Conservation (phyloP, 92 coral and sea anemone species). For the Nematostella vectensis region DNA sequence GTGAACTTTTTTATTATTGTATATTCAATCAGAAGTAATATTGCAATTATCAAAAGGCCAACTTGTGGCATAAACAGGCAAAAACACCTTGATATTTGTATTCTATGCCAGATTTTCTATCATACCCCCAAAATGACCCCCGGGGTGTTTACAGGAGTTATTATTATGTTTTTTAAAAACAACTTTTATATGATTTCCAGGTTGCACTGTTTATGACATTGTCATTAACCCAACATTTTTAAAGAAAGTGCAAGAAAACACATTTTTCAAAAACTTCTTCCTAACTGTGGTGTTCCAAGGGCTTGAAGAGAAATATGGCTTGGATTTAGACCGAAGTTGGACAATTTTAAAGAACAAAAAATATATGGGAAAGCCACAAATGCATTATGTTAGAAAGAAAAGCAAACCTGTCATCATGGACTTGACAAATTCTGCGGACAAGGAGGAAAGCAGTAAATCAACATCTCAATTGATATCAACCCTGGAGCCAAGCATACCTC, state of each 20-base stretch:
- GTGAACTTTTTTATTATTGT: too few relatives aligned
- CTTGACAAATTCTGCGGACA: conserved; percentile 27
- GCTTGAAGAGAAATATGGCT: conserved; percentile 75
- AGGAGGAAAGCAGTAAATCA: neutral
- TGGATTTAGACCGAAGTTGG: conserved; percentile 68
- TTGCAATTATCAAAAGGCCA: too few relatives aligned
- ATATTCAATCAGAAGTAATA: too few relatives aligned
- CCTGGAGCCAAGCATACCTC: conserved; percentile 1
- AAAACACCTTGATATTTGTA: too few relatives aligned
- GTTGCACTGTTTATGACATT: conserved; percentile 89
- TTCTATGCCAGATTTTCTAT: too few relatives aligned
- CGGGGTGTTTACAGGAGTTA: too few relatives aligned
- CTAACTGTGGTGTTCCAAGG: conserved; percentile 90
- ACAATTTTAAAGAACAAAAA: conserved; percentile 73
- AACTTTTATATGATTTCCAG: conserved; percentile 47
- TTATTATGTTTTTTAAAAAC: too few relatives aligned
- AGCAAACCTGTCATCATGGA: conserved; percentile 95
- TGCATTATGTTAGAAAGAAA: conserved; percentile 57
- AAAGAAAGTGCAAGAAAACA: conserved; percentile 56
- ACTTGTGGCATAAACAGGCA: too few relatives aligned
- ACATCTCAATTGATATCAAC: neutral
- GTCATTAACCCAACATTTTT: conserved; percentile 67
- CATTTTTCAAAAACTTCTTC: conserved; percentile 76
- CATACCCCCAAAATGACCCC: too few relatives aligned
- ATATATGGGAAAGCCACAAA: conserved; percentile 63